Base-by-base conservation (phyloP, 2,797 vertebrate genomes). In the Urocyon cinereoargenteus region DNA sequence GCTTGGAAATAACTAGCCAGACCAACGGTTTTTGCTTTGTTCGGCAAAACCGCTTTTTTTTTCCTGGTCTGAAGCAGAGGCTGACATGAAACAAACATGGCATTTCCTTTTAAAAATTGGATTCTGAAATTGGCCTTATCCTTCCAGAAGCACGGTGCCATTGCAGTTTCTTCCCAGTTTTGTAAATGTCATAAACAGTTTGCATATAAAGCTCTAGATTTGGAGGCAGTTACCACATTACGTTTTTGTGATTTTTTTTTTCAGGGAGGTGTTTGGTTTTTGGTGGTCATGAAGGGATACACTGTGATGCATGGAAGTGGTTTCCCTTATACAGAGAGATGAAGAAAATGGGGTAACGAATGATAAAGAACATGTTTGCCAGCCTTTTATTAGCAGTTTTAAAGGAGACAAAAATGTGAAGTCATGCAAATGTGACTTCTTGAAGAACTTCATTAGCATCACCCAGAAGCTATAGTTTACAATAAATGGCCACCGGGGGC, bases 41-140 rank as follows among this genome's bases (percentile, higher is more conserved):
- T 94, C 5, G 6, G 40, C 6, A 45, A 45, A 45, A 45, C 40
- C 40, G 40, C 7, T 40, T 1, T 89, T 75, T 24, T 70, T 86
- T 57, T 34, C 51, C 77, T 91, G 45, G 79, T 96, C 86, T 86
- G 86, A 97, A 92, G 84, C 77, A 96, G 91, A 97, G 90, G 90
- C 90, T 96, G 93, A 97, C 73, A 62, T 89, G 97, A 97, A 97
- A 92, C 92, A 96, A 97, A 96, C 96, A 95, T 94, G 95, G 96
- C 97, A 97, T 97, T 98, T 98, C 90, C 77, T 91, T 97, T 92
- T 90, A 90, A 86, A 97, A 96, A 96, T 14, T 95, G 93, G 86
- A 94, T 96, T 82, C 82, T 92, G 96, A 94, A 96, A 95, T 92
- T 92, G 97, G 93, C 96, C 92, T 92, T 82, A 4, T 97, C 68